Conservation (phyloP, 2,888 invertebrate genomes). For the Aporophyla nigra region DNA sequence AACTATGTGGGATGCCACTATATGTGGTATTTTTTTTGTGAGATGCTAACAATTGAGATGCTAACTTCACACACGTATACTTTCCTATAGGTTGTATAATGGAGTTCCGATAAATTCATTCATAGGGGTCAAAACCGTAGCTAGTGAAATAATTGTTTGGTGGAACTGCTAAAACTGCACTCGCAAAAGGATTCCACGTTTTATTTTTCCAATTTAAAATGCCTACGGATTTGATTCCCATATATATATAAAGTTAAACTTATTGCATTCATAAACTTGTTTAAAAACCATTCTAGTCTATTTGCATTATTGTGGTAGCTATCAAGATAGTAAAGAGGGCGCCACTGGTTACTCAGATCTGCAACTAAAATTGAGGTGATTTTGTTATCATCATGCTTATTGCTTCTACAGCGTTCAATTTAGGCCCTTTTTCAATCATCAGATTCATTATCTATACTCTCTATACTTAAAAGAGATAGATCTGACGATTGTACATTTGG, state of each 20-base stretch:
- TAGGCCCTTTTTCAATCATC: not conserved
- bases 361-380: not conserved
- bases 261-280: conserved; percentile 22
- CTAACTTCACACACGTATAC: too few species aligned
- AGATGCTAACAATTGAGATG: too few species aligned
- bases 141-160: not conserved
- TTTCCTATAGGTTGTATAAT: conserved; percentile 2
- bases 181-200: not conserved
- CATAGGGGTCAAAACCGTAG: not conserved
- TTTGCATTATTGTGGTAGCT: conserved; percentile 7
- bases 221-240: not conserved
- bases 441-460: conserved; percentile 6
- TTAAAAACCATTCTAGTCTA: conserved; percentile 35
- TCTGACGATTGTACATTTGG: not conserved
- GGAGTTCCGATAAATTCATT: not conserved
- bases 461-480: not conserved
- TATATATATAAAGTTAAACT: conserved; percentile 6
- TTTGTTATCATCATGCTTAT: not conserved
- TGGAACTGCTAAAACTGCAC: not conserved
- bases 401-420: not conserved
- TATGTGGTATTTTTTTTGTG: too few species aligned
- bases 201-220: not conserved
- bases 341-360: not conserved
- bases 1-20: too few species aligned
- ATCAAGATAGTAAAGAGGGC: not conserved